Evolutionary conservation across 2,797 vertebrate species (phyloP), one percentile per base, ranked within the genome.

Genomic region (Cottoperca gobio): DNA sequence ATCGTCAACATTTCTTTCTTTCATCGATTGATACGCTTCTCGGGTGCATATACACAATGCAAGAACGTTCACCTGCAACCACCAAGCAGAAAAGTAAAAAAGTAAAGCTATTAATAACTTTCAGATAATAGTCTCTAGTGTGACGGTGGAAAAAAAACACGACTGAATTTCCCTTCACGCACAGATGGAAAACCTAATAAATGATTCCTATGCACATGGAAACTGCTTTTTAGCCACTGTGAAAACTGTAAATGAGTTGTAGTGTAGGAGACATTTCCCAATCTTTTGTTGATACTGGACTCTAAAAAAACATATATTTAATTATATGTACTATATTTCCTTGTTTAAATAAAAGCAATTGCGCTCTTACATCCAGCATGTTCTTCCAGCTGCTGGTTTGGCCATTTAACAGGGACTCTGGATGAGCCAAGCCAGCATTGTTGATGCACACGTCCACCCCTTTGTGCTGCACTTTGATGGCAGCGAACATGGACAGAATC

Each of bases 381-480:
- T 93, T 96, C 84, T 90, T 95, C 97, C 97, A 98, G 67, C 92
- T 87, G 2, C 94, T 93, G 0, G 95, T 97, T 79, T 68, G 94
- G 33, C 97, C 97, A 0, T 79, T 94, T 45, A 97, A 87, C 81
- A 97, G 88, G 4, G 91, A 81, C 69, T 96, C 96, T 0, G 95
- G 90, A 9, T 94, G 92, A 21, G 94, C 95, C 76, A 97, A 64
- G 58, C 96, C 97, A 0, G 96, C 97, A 0, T 97, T 98, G 92
- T 97, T 98, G 93, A 98, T 95, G 91, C 96, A 98, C 28, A 98
- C 95, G 0, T 98, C 97, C 53, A 97, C 94, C 0, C 97, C 97
- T 12, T 90, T 86, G 76, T 97, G 95, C 46, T 96, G 93, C 5
- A 89, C 93, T 78, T 90, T 96, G 88, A 98, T 95, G 57, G 94